Evolutionary conservation across 2,888 invertebrate species (phyloP), one percentile per base, ranked within the genome.

Genomic region (Mesorhabditis belari): DNA sequence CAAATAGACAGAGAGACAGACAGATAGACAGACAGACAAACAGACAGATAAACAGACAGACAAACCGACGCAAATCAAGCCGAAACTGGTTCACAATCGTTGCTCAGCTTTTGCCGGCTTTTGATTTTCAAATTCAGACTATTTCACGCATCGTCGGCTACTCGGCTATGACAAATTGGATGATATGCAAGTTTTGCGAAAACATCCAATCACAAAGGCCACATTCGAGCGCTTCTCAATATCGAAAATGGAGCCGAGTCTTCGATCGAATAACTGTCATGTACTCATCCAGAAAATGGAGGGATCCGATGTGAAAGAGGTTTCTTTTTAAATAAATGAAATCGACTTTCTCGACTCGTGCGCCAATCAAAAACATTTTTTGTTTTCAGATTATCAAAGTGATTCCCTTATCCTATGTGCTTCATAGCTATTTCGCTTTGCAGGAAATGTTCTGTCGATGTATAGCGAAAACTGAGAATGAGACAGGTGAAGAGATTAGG

Each of bases 271-370:
- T 19, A 75, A 79, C 56, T 69, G 75, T 5, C 74, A 71, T 52
- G 77, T 78, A 4, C 76, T 79, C 61, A 66, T 78, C 4, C 77
- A 78, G 58, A 68, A 69, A 59, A 76, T 78, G 77, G 71, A 71
- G 19, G 73, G 71, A 44, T 67, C 64, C 9, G 74, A 78, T 64
- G 57, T 78, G 23, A 78, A 77, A 60, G 74, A 77, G 62, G 74
- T 74, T 5, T 51, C n/a, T n/a, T n/a, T n/a, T n/a, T n/a, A n/a
- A n/a, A n/a, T n/a, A n/a, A n/a, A n/a, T n/a, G n/a, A n/a, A n/a
- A n/a, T n/a, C n/a, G n/a, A n/a, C n/a, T n/a, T n/a, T n/a, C n/a
- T n/a, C n/a, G n/a, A n/a, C n/a, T n/a, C n/a, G n/a, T n/a, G n/a
- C n/a, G n/a, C n/a, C n/a, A n/a, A n/a, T n/a, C n/a, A n/a, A n/a